Percentiles rank a stretch among this genome's conserved stretches.
These are phyloP conservation scores for Acrobasis repandana DNA, from an alignment of 2,888 invertebrate species.

Conservation along the genomic window DNA sequence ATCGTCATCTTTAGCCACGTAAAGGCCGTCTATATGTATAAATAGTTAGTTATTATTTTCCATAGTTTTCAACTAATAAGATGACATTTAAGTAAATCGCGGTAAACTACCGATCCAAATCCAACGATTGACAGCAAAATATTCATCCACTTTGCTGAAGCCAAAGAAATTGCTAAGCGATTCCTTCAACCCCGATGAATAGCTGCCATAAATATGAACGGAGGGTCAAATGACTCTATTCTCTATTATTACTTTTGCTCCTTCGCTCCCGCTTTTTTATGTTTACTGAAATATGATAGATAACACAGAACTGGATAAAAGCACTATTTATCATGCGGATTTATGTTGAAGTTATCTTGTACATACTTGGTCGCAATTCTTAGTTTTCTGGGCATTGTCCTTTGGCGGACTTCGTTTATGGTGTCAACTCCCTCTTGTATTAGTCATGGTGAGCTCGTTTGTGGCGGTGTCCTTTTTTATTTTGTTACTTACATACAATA, in stretches of 20 bases:
- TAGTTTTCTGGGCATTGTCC: constrained; percentile 12
- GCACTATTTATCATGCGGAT: too few relatives aligned
- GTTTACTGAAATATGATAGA: too few relatives aligned
- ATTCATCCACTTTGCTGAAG: constrained; percentile 11
- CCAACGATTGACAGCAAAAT: background rate
- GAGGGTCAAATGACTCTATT: constrained; percentile 52
- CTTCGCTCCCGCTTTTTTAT: background rate
- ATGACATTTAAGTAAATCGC: too few relatives aligned
- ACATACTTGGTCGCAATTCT: background rate
- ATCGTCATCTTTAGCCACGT: too few relatives aligned
- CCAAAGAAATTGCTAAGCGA: constrained; percentile 16
- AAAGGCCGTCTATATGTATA: too few relatives aligned
- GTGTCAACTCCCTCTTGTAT: constrained; percentile 14
- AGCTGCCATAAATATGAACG: constrained; percentile 52
- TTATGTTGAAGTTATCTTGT: too few relatives aligned
- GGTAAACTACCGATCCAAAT: too few relatives aligned
- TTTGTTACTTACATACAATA: too few relatives aligned
- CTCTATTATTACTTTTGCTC: constrained; percentile 30
- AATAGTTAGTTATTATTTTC: too few relatives aligned
- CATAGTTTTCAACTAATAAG: too few relatives aligned
- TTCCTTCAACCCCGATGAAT: constrained; percentile 36
- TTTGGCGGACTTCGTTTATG: constrained; percentile 1
- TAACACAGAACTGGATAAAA: too few relatives aligned
- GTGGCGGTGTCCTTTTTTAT: background rate
- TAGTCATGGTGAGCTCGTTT: constrained; percentile 18